phyloP scores from a whole-genome alignment of 2,888 invertebrate genomes.

The Phasia obesa region DNA sequence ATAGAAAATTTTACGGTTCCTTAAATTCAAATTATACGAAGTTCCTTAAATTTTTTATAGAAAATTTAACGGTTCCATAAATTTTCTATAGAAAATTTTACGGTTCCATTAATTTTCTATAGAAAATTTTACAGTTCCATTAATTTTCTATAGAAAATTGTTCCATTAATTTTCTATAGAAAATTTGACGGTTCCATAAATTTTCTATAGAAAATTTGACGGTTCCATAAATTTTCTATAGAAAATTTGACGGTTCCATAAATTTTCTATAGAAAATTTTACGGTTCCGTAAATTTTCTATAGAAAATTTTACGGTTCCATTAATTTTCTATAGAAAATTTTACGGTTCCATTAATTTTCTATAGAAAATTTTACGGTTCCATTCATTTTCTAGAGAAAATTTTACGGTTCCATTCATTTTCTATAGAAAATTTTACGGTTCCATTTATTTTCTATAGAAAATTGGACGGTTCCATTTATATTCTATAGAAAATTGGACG shows the following conservation, averaged over 20 bases:
- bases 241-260: neutral
- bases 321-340: too few species aligned
- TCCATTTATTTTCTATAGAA: neutral
- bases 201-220: neutral
- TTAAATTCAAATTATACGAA: neutral
- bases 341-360: neutral
- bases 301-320: neutral
- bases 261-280: neutral
- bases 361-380: neutral
- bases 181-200: too few species aligned
- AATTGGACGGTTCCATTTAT: neutral
- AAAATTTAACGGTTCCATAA: neutral
- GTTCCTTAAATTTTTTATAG: neutral
- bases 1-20: neutral
- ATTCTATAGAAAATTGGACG: neutral
- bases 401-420: too few species aligned
- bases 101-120: neutral
- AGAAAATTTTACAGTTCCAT: neutral
- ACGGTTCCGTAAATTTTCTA: neutral
- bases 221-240: neutral
- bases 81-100: neutral
- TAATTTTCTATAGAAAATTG: neutral
- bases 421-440: neutral
- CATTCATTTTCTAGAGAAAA: too few species aligned
- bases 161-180: neutral